A percentile compares a stretch with the other conserved stretches of the same genome.
Conservation (phyloP, 2,797 vertebrate genomes). For the Dromococcyx pavoninus region DNA sequence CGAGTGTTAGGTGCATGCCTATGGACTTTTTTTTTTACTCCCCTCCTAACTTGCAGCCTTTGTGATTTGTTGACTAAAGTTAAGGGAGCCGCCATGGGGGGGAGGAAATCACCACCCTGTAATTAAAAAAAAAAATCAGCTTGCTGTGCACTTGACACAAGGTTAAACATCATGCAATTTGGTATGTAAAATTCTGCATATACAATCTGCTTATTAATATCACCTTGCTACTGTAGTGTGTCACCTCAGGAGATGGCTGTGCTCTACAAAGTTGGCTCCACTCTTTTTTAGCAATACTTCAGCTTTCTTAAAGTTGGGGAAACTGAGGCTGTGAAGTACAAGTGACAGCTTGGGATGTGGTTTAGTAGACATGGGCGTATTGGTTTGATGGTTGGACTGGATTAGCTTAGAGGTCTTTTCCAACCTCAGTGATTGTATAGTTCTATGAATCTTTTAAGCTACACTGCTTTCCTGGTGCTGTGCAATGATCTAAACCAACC, state of each 20-base stretch:
- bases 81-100: accelerated
- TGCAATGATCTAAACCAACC: accelerated
- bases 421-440: too few relatives aligned
- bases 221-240: not conserved
- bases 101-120: not conserved
- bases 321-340: not conserved
- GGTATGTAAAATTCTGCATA: not conserved
- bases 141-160: not conserved
- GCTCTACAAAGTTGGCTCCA: not conserved
- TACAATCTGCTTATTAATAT: not conserved
- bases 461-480: not conserved
- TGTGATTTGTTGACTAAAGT: not conserved
- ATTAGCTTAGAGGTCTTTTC: too few relatives aligned
- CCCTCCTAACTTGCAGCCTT: not conserved
- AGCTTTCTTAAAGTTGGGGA: not conserved
- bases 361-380: too few relatives aligned
- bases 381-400: too few relatives aligned
- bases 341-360: too few relatives aligned
- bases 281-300: not conserved
- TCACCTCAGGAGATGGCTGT: not conserved
- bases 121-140: slow-evolving; percentile 36
- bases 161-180: not conserved
- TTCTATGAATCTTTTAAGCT: not conserved
- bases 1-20: accelerated
- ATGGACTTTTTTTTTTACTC: too few relatives aligned